Percentiles rank a stretch among this genome's conserved stretches.
These are phyloP conservation scores for Erynnis tages DNA, from an alignment of 2,888 invertebrate genomes.

Conservation along the genomic window DNA sequence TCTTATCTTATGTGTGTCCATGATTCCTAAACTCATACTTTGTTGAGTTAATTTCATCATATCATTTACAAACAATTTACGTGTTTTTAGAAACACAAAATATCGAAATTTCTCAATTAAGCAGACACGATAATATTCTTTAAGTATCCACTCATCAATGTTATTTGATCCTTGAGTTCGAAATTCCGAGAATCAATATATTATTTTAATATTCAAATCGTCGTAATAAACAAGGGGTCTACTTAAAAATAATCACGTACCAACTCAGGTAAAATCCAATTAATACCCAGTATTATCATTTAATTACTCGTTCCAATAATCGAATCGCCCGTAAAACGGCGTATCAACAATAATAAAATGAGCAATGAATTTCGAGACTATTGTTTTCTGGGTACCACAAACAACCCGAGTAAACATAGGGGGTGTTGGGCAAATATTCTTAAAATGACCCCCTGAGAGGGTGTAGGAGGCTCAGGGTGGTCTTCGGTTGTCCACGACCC, in stretches of 20 bases:
- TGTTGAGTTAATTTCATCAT: too few species aligned
- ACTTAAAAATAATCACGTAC: conserved; percentile 55
- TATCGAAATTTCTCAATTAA: too few species aligned
- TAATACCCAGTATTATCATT: conserved; percentile 80
- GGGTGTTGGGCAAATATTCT: conserved; percentile 78
- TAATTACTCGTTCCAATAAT: conserved; percentile 80
- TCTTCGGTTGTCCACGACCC: conserved; percentile 61
- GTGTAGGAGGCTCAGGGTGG: conserved; percentile 52
- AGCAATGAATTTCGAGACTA: conserved; percentile 81
- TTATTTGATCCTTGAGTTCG: background rate
- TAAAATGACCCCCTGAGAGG: conserved; percentile 73
- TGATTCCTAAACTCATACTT: too few species aligned
- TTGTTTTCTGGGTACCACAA: conserved; percentile 81
- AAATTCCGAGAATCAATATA: background rate
- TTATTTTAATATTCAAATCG: conserved; percentile 33
- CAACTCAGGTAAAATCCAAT: conserved; percentile 73
- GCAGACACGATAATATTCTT: too few species aligned
- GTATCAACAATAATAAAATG: conserved; percentile 81
- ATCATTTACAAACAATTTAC: too few species aligned
- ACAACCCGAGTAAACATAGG: conserved; percentile 77
- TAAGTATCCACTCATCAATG: too few species aligned
- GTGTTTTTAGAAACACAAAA: too few species aligned
- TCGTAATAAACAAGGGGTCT: conserved; percentile 44
- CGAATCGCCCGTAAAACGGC: conserved; percentile 78
- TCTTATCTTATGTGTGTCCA: too few species aligned